A percentile compares a stretch with the other conserved stretches of the same genome.
Conservation (phyloP, 2,113 vertebrate species). For the Leptocoma aspasia region DNA sequence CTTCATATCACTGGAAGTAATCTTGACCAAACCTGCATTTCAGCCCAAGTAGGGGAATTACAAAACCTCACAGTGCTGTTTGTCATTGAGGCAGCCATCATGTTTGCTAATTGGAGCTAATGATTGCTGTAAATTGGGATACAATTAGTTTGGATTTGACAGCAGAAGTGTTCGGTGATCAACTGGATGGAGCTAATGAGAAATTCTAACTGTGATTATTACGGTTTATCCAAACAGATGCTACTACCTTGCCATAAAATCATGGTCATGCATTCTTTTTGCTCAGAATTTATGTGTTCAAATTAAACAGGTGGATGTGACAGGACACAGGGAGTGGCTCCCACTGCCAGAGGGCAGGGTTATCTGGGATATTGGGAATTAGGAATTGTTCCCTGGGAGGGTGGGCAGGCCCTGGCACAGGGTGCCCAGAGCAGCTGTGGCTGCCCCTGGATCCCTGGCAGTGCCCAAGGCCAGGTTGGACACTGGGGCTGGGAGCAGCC, state of each 20-base stretch:
- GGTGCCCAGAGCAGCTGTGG: neutral
- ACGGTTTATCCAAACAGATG: neutral
- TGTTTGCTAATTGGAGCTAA: neutral
- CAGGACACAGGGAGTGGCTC: neutral
- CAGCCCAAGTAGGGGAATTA: neutral
- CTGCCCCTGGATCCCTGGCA: neutral
- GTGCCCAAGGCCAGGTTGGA: neutral
- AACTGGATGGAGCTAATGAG: neutral
- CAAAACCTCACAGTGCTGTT: neutral
- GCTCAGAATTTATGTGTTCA: neutral
- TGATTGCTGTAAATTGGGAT: neutral
- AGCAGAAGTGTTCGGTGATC: neutral
- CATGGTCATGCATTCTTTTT: neutral
- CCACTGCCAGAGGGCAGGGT: neutral
- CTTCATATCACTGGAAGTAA: neutral
- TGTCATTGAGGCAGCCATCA: neutral
- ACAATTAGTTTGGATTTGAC: neutral
- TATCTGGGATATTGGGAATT: fast-evolving
- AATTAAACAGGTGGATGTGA: neutral
- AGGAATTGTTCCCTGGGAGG: neutral
- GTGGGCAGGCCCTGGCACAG: neutral
- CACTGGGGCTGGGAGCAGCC: neutral
- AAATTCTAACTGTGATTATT: neutral
- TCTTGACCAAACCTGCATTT: neutral
- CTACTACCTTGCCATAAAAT: neutral